Percentiles rank a stretch among this genome's conserved stretches.
Conservation (phyloP, 92 coral and sea anemone genomes). For the Palythoa caribaeorum region DNA sequence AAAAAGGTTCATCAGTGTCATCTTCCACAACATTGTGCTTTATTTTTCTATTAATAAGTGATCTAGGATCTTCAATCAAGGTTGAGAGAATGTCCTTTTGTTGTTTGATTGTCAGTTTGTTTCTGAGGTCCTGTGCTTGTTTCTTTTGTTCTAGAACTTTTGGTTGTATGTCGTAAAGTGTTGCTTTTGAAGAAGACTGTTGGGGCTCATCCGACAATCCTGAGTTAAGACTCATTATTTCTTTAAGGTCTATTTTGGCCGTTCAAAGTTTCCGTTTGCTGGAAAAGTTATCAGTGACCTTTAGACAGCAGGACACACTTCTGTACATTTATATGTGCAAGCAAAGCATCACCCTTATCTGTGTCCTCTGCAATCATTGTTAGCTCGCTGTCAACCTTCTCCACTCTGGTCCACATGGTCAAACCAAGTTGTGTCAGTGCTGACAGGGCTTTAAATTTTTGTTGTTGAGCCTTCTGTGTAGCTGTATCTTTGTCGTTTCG, state of each 20-base stretch:
- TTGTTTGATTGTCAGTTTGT: conserved; percentile 18
- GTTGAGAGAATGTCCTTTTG: conserved; percentile 10
- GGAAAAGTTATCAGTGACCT: conserved; percentile 2
- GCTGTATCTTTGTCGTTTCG: neutral
- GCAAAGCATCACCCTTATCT: conserved; percentile 4
- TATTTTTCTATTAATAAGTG: neutral
- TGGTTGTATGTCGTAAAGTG: neutral
- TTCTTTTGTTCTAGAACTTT: conserved; percentile 12
- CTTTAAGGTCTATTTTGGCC: neutral
- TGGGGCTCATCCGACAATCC: conserved; percentile 15
- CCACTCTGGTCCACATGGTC: conserved; percentile 6
- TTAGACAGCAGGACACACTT: conserved; percentile 16
- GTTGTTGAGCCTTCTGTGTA: conserved; percentile 9
- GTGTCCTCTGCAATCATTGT: conserved; percentile 1
- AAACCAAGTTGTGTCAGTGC: conserved; percentile 10
- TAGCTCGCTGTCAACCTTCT: conserved; percentile 4
- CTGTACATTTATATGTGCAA: conserved; percentile 19
- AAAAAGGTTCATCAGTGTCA: conserved; percentile 5
- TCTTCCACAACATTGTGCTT: conserved; percentile 6
- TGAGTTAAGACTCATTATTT: neutral
- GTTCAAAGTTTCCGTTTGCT: conserved; percentile 1
- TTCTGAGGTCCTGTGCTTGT: neutral
- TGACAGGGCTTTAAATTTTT: conserved; percentile 21
- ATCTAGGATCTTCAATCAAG: neutral
- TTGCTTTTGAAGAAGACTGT: neutral